Evolutionary conservation across 2,113 vertebrate genomes (phyloP).

Genomic region (Symphodus melops): DNA sequence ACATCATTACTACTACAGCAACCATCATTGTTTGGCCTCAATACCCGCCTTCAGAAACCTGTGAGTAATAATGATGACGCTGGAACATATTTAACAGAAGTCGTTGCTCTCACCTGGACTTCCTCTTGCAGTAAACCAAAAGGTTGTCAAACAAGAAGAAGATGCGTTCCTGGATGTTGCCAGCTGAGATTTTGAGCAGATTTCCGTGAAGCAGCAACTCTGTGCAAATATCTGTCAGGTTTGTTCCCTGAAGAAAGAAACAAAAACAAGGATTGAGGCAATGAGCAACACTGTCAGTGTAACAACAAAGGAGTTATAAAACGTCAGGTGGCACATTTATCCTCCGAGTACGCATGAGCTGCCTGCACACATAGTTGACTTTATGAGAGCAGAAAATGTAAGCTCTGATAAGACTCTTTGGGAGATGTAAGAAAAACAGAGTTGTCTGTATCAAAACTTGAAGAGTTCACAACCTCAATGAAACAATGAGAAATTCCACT

Average conservation of each 20-base stretch:
- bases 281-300: not conserved
- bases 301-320: not conserved
- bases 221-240: constrained; percentile 97
- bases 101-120: constrained; percentile 88
- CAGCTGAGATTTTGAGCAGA: constrained; percentile 97
- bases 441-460: constrained; percentile 21
- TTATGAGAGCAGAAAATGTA: constrained; percentile 1
- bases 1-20: too few species aligned
- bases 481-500: constrained; percentile 51
- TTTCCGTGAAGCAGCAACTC: constrained; percentile 95
- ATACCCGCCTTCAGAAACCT: too few species aligned
- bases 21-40: too few species aligned
- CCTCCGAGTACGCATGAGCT: not conserved
- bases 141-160: constrained; percentile 99
- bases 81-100: not conserved
- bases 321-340: not conserved
- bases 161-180: constrained; percentile 97
- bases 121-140: constrained; percentile 97
- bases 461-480: constrained; percentile 34
- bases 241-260: constrained; percentile 88
- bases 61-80: too few species aligned
- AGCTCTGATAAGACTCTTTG: not conserved
- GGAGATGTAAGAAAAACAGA: constrained; percentile 13
- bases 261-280: not conserved
- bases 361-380: not conserved